Conservation (phyloP, 2,888 invertebrate species). For the Lamellibrachia satsuma region DNA sequence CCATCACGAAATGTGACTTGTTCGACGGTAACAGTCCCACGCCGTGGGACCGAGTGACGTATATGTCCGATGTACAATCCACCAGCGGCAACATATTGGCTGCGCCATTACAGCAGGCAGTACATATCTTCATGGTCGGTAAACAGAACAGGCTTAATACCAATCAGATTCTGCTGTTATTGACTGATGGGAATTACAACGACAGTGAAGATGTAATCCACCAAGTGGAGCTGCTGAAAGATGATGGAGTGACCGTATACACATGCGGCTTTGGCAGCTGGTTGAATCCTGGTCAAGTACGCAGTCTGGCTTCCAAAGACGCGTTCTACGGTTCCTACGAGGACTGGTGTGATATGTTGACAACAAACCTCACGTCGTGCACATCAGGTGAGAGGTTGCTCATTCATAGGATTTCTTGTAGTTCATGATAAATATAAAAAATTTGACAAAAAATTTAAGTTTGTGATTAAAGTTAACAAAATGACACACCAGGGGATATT, state of each 20-base stretch:
- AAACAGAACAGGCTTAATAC: constrained; percentile 27
- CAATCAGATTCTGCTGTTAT: constrained; percentile 34
- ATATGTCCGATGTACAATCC: background rate
- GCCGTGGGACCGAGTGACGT: background rate
- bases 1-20: background rate
- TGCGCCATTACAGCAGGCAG: constrained; percentile 29
- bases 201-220: constrained; percentile 24
- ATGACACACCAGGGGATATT: too few relatives aligned
- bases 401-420: background rate
- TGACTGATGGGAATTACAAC: constrained; percentile 37
- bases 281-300: background rate
- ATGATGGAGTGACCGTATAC: background rate
- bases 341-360: constrained; percentile 8
- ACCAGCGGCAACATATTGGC: constrained; percentile 19
- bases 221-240: constrained; percentile 17
- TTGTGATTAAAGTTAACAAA: too few relatives aligned
- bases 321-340: background rate
- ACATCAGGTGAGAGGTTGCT: background rate
- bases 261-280: background rate
- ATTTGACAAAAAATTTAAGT: too few relatives aligned
- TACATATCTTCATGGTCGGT: constrained; percentile 30
- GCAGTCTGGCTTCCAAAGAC: background rate
- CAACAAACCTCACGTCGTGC: background rate
- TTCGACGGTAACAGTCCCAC: background rate
- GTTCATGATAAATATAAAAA: too few relatives aligned